phyloP scores from a whole-genome alignment of 2,888 invertebrate genomes.

The Torymus tubicola region DNA sequence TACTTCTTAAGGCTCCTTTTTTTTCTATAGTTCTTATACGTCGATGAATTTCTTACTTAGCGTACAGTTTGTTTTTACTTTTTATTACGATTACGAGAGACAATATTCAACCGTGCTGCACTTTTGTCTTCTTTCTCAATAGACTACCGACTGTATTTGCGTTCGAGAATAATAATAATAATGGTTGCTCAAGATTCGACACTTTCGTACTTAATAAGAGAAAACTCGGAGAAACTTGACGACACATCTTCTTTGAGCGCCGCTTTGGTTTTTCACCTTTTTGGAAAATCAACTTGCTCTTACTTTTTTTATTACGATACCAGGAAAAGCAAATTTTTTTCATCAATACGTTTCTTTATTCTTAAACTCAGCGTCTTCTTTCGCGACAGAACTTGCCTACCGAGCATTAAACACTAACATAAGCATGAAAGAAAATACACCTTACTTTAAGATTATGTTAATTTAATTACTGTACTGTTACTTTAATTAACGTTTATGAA shows the following conservation, averaged over 20 bases:
- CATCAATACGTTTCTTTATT: conserved; percentile 52
- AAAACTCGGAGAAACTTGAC: conserved; percentile 52
- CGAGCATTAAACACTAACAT: conserved; percentile 68
- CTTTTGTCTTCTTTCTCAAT: conserved; percentile 53
- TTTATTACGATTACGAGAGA: conserved; percentile 67
- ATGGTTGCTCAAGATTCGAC: conserved; percentile 53
- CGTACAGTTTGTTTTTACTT: conserved; percentile 73
- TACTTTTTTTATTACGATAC: conserved; percentile 59
- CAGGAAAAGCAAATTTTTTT: conserved; percentile 57
- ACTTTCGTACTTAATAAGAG: conserved; percentile 57
- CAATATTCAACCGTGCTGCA: conserved; percentile 57
- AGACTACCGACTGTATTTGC: conserved; percentile 55
- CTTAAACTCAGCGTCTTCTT: conserved; percentile 68
- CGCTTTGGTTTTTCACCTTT: conserved; percentile 48
- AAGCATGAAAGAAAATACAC: conserved; percentile 65
- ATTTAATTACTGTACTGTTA: conserved; percentile 75
- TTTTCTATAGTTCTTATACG: conserved; percentile 71
- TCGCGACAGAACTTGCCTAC: conserved; percentile 70
- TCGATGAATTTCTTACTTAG: conserved; percentile 72
- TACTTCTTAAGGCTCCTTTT: conserved; percentile 69
- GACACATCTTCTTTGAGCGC: conserved; percentile 54
- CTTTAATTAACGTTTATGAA: conserved; percentile 75
- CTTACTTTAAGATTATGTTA: conserved; percentile 67
- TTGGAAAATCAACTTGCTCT: conserved; percentile 59
- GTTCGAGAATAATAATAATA: conserved; percentile 41